Evolutionary conservation across 1,140 invertebrate species (phyloP).

Genomic region (Protaetia brevitarsis): DNA sequence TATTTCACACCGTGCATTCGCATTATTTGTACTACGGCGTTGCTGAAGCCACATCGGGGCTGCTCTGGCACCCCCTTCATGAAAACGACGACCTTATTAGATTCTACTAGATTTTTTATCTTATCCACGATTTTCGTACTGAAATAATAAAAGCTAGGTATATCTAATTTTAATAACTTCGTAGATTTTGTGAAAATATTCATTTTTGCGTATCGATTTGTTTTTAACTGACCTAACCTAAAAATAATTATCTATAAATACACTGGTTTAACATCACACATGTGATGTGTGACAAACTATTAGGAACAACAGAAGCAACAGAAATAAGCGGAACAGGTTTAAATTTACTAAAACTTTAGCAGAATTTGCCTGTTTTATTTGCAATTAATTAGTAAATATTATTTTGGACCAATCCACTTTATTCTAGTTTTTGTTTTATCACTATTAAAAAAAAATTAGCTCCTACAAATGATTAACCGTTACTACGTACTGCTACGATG

Average conservation of each 20-base stretch:
- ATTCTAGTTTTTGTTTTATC: no score
- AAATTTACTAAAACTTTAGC: no score
- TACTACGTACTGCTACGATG: no score
- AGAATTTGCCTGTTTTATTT: no score
- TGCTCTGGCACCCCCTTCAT: conserved; percentile 94
- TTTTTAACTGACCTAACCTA: conserved; percentile 9
- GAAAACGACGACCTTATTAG: conserved; percentile 91
- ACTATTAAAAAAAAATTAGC: no score
- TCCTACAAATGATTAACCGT: no score
- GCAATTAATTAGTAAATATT: no score
- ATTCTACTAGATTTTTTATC: conserved; percentile 52
- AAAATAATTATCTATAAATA: neutral
- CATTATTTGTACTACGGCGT: conserved; percentile 93
- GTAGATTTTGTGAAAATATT: neutral
- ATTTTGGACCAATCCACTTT: no score
- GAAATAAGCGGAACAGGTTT: no score
- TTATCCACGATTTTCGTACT: conserved; percentile 35
- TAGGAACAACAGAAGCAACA: no score
- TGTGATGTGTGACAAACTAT: no score
- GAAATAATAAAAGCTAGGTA: neutral
- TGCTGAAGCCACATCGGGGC: conserved; percentile 95
- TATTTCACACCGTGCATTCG: conserved; percentile 91
- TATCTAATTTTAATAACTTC: neutral
- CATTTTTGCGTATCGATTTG: conserved; percentile 1
- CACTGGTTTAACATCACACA: neutral